Evolutionary conservation across 1,140 invertebrate species (phyloP).

Genomic region (Drosophila nikananu): DNA sequence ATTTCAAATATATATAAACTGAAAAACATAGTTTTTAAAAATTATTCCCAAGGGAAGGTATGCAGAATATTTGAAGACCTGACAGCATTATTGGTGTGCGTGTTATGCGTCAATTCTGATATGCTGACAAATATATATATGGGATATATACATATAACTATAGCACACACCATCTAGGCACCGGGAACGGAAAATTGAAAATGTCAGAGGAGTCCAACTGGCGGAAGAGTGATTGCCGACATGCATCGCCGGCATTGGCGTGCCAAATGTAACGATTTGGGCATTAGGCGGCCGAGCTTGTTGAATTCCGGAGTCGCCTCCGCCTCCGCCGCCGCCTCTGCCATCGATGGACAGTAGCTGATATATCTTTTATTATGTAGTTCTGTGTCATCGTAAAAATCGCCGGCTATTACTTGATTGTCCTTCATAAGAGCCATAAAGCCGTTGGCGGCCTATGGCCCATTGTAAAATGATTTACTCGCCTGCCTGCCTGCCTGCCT

Average conservation of each 20-base stretch:
- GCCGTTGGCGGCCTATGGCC: conserved; percentile 61
- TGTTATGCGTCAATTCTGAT: conserved; percentile 59
- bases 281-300: conserved; percentile 47
- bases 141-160: neutral
- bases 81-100: conserved; percentile 41
- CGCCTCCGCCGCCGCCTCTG: conserved; percentile 6
- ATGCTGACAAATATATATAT: conserved; percentile 4
- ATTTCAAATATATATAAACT: neutral
- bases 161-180: neutral
- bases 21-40: neutral
- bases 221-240: conserved; percentile 71
- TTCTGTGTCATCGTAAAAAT: conserved; percentile 81
- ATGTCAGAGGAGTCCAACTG: conserved; percentile 56
- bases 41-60: conserved; percentile 8
- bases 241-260: conserved; percentile 71
- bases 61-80: conserved; percentile 6
- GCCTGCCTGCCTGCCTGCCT: conserved; percentile 43
- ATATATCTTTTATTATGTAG: conserved; percentile 83
- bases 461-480: conserved; percentile 83
- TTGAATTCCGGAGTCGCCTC: conserved; percentile 43
- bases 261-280: conserved; percentile 67
- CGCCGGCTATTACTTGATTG: conserved; percentile 81
- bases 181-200: conserved; percentile 58
- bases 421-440: conserved; percentile 79
- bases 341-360: conserved; percentile 41